Percentiles rank a stretch among this genome's conserved stretches.
Evolutionary conservation across 2,113 vertebrate genomes (phyloP).

Genomic region (Callaeas wilsoni): DNA sequence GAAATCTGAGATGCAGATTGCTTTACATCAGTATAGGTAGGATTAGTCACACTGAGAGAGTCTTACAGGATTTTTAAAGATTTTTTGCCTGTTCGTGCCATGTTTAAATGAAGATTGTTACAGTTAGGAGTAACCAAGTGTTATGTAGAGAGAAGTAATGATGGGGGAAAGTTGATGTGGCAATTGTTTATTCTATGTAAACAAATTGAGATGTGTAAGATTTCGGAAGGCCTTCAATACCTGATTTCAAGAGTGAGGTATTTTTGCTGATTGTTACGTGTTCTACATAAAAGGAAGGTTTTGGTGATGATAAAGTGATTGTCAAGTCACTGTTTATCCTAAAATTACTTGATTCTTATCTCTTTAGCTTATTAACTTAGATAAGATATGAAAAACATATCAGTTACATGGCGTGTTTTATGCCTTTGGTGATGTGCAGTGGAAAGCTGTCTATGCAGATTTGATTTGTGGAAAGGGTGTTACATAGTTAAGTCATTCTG

Average conservation of each 20-base stretch:
- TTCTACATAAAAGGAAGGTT: not conserved
- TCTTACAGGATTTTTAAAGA: not conserved
- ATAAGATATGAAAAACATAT: not conserved
- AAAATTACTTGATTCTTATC: not conserved
- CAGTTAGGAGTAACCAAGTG: accelerated
- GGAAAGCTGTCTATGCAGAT: not conserved
- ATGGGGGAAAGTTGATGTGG: not conserved
- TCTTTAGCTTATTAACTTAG: not conserved
- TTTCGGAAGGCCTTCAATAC: not conserved
- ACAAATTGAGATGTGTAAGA: not conserved
- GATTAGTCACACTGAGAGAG: not conserved
- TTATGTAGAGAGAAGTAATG: not conserved
- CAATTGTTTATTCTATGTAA: not conserved
- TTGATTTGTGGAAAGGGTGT: not conserved
- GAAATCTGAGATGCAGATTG: not conserved
- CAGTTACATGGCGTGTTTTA: not conserved
- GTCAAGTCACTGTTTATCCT: not conserved
- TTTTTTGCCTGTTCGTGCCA: not conserved
- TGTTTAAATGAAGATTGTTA: not conserved
- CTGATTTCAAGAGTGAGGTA: not conserved
- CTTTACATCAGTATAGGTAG: not conserved
- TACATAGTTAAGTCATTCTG: not conserved
- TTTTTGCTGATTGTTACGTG: not conserved
- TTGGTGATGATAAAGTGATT: not conserved
- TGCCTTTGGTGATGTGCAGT: not conserved